Evolutionary conservation across 2,888 invertebrate species (phyloP), one percentile per base, ranked within the genome.

Genomic region (Coenonympha glycerion): DNA sequence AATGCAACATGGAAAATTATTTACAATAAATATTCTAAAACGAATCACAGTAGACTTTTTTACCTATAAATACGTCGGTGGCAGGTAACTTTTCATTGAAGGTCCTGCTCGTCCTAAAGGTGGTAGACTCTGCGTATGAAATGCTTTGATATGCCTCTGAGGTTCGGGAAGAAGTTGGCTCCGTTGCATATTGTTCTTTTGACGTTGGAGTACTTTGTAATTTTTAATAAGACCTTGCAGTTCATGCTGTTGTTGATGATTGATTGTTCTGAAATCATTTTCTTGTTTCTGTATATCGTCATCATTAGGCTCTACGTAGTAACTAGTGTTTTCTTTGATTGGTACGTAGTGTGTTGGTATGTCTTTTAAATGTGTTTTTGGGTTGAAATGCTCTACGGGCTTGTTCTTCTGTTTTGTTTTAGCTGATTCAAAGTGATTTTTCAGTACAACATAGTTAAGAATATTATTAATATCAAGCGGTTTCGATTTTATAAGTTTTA

Each of bases 61-160:
- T 33, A 42, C 36, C 68, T 74, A 83, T 57, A 76, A 70, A 55
- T 77, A 85, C 48, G 77, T 68, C 19, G 87, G 85, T 31, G 87
- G 87, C 47, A 82, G 60, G 61, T 86, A 86, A 51, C 75, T 77
- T 59, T 82, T 87, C 69, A 76, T 69, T 1, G 86, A 75, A 9
- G 87, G 87, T 3, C 87, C 87, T 4, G 86, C 86, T 49, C 87
- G 68, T 3, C 87, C 87, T 55, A 87, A 62, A 0, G 84, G 86
- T 3, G 85, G 87, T 44, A 83, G 64, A 54, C 70, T 73, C 8
- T 71, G 64, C 4, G 68, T 57, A 49, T 71, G 69, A 34, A 65
- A 53, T 34, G 61, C 63, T 68, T 74, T 79, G 9, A 73, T 57
- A n/a, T 77, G 69, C 24, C 72, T 70, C 41, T 76, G 74, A 34